A percentile compares a stretch with the other conserved stretches of the same genome.
Conservation (phyloP, 2,888 invertebrate genomes). For the Pristionchus entomophagus region DNA sequence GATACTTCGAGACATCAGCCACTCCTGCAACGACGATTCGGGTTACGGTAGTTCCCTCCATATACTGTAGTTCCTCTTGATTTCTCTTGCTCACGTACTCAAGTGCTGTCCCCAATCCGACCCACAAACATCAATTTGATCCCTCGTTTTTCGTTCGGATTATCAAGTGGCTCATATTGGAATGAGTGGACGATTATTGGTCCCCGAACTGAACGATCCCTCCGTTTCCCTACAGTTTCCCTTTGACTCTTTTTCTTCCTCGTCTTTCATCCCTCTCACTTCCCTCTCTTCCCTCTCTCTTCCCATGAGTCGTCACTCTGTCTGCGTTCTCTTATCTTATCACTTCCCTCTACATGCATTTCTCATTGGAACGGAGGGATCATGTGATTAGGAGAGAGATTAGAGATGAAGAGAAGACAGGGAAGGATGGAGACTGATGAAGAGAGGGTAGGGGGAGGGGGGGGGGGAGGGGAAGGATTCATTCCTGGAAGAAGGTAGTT, state of each 20-base stretch:
- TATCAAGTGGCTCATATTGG: neutral
- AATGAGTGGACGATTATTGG: neutral
- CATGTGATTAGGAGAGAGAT: neutral
- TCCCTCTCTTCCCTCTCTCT: neutral
- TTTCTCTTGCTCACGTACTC: neutral
- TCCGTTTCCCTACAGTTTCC: neutral
- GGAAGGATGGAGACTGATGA: neutral
- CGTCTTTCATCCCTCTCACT: neutral
- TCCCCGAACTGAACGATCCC: conserved; percentile 10
- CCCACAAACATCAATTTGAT: conserved; percentile 20
- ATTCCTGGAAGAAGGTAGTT: neutral
- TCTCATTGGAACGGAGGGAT: neutral
- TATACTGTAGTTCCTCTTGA: neutral
- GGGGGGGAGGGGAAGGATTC: neutral
- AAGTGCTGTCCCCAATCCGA: neutral
- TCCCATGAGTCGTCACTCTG: conserved; percentile 19
- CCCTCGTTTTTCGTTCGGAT: conserved; percentile 10
- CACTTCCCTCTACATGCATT: neutral
- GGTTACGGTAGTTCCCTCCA: neutral
- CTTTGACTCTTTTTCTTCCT: too few relatives aligned
- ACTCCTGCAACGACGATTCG: conserved; percentile 57
- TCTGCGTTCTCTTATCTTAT: conserved; percentile 36
- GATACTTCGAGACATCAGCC: conserved; percentile 77
- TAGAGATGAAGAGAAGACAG: neutral
- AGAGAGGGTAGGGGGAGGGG: neutral